A percentile compares a stretch with the other conserved stretches of the same genome.
phyloP scores from a whole-genome alignment of 2,113 vertebrate species.

The Ptilorrhoa leucosticta region DNA sequence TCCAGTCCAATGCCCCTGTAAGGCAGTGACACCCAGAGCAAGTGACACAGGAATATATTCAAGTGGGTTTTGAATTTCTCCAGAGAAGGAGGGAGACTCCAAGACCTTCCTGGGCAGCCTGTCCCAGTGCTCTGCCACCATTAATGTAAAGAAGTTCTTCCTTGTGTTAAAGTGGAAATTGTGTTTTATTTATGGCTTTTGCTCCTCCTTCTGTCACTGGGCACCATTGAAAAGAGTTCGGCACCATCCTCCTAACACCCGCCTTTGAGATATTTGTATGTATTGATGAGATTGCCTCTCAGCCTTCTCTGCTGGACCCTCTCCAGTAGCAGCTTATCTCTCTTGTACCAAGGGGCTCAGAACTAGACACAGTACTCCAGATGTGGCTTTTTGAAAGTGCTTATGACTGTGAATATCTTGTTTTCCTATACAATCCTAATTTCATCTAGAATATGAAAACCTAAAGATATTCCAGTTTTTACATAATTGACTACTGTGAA shows the following conservation, averaged over 20 bases:
- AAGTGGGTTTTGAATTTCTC: not conserved
- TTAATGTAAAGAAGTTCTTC: not conserved
- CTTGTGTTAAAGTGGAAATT: not conserved
- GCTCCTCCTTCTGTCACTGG: not conserved
- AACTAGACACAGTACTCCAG: not conserved
- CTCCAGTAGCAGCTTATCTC: not conserved
- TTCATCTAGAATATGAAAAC: not conserved
- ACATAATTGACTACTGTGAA: not conserved
- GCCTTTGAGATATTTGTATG: not conserved
- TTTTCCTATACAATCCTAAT: not conserved
- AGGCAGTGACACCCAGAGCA: not conserved
- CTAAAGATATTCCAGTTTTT: not conserved
- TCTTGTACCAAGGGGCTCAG: not conserved
- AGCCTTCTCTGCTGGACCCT: not conserved
- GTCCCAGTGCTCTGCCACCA: rapidly evolving
- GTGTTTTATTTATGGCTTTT: not conserved
- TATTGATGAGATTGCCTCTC: too few species aligned
- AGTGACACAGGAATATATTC: too few species aligned
- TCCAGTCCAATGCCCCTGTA: too few species aligned
- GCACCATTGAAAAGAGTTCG: not conserved
- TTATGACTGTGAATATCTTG: not conserved
- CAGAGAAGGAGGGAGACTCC: not conserved
- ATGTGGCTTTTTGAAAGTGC: not conserved
- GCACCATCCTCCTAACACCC: not conserved
- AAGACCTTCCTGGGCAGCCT: not conserved